Evolutionary conservation across 2,797 vertebrate genomes (phyloP).

Genomic region (Tangara arthus): DNA sequence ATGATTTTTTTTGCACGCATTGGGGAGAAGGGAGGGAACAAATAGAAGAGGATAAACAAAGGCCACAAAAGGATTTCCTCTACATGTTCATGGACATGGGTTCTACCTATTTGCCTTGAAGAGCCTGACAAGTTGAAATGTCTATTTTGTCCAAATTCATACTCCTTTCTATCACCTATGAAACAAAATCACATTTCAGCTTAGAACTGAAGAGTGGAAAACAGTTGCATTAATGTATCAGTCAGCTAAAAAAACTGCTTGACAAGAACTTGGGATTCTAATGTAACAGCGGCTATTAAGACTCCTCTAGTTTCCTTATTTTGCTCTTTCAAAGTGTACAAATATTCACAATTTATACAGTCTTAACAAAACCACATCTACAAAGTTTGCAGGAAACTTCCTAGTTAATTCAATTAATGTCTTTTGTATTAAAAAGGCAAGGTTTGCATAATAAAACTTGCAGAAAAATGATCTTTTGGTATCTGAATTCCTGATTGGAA

Average conservation of each 20-base stretch:
- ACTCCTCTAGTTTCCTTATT: slow-evolving; percentile 26
- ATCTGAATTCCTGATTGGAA: background rate
- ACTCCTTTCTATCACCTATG: slow-evolving; percentile 17
- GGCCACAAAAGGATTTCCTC: slow-evolving; percentile 49
- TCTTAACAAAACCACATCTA: slow-evolving; percentile 25
- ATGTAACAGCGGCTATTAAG: slow-evolving; percentile 51
- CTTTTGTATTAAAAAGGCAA: background rate
- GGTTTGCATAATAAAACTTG: slow-evolving; percentile 21
- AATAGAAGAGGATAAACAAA: slow-evolving; percentile 32
- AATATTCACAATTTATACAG: slow-evolving; percentile 13
- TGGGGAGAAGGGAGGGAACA: background rate
- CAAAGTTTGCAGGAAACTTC: slow-evolving; percentile 4
- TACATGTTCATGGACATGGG: slow-evolving; percentile 16
- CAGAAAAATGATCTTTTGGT: slow-evolving; percentile 11
- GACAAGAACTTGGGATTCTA: slow-evolving; percentile 28
- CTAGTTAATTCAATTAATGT: background rate
- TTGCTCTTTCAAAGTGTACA: slow-evolving; percentile 18
- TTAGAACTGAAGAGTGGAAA: slow-evolving; percentile 31
- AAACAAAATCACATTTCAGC: slow-evolving; percentile 39
- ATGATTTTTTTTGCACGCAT: slow-evolving; percentile 44
- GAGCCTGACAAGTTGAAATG: slow-evolving; percentile 4
- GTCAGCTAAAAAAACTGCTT: slow-evolving; percentile 11
- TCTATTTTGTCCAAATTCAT: slow-evolving; percentile 1
- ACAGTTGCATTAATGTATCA: background rate
- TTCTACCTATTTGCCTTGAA: slow-evolving; percentile 40